Conservation (phyloP, 1,140 invertebrate genomes). For the Eriocheir sinensis region DNA sequence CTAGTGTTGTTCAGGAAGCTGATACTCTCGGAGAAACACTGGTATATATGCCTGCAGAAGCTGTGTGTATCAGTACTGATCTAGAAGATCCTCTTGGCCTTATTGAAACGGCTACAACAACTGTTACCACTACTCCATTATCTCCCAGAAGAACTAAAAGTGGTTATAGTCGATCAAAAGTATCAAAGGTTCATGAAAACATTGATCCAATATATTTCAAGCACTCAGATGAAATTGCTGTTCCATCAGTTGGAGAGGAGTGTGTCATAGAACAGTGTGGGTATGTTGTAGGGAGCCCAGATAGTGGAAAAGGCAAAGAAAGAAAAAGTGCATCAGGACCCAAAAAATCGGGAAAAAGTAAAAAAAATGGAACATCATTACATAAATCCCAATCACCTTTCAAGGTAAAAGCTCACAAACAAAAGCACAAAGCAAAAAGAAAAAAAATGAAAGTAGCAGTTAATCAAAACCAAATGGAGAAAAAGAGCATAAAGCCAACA, state of each 20-base stretch:
- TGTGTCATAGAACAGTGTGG: conserved; percentile 55
- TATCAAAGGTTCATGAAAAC: background rate
- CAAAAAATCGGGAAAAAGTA: conserved; percentile 15
- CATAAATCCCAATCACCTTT: conserved; percentile 60
- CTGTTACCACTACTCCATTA: conserved; percentile 64
- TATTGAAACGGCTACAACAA: conserved; percentile 68
- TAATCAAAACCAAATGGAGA: background rate
- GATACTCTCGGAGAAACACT: conserved; percentile 73
- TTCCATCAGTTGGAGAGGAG: conserved; percentile 65
- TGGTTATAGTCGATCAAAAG: background rate
- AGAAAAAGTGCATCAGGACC: background rate
- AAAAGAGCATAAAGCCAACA: background rate
- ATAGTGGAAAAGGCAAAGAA: background rate
- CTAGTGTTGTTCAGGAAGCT: conserved; percentile 70
- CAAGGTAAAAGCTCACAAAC: conserved; percentile 52
- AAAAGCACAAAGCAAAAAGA: conserved; percentile 56
- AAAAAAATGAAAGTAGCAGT: conserved; percentile 62
- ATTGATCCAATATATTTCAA: background rate
- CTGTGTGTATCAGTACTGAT: conserved; percentile 56
- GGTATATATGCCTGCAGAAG: conserved; percentile 60
- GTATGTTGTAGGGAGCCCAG: background rate
- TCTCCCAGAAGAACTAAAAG: conserved; percentile 54
- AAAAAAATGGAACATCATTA: conserved; percentile 39
- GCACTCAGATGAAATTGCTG: conserved; percentile 41
- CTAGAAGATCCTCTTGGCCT: conserved; percentile 71